Percentiles rank a stretch among this genome's conserved stretches.
These are phyloP conservation scores for Macrostomum lignano DNA, from an alignment of 1,140 invertebrate species.

Conservation along the genomic window DNA sequence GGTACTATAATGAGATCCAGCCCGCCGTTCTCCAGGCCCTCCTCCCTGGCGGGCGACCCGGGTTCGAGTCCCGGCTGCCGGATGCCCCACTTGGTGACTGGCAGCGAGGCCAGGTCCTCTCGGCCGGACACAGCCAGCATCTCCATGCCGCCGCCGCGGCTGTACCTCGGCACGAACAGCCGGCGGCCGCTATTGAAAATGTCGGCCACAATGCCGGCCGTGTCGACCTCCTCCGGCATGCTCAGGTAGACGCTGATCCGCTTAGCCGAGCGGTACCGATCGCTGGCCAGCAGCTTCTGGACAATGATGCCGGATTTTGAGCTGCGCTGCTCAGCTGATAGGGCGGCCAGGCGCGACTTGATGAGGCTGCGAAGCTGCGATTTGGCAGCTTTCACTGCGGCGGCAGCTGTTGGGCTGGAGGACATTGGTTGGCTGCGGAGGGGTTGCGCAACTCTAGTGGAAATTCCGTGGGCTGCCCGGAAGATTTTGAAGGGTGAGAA, in stretches of 20 bases:
- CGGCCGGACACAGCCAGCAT: constrained; percentile 39
- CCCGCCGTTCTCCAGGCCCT: constrained; percentile 45
- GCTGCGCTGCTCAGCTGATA: too few relatives aligned
- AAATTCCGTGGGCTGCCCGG: too few relatives aligned
- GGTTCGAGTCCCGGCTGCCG: constrained; percentile 43
- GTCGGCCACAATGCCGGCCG: constrained; percentile 35
- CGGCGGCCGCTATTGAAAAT: constrained; percentile 35
- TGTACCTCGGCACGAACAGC: constrained; percentile 38
- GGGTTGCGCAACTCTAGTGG: too few relatives aligned
- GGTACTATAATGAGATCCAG: constrained; percentile 59
- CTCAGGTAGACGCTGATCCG: constrained; percentile 41
- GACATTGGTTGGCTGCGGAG: too few relatives aligned
- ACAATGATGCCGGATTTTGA: too few relatives aligned
- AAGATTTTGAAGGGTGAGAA: too few relatives aligned
- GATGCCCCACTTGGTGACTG: constrained; percentile 53
- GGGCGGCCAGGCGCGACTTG: too few relatives aligned
- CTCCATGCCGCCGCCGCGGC: constrained; percentile 32
- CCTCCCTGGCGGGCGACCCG: constrained; percentile 33
- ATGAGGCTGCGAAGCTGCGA: too few relatives aligned
- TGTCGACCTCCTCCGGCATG: constrained; percentile 42
- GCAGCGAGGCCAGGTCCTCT: constrained; percentile 39
- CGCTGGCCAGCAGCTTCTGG: too few relatives aligned
- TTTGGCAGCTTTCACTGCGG: too few relatives aligned
- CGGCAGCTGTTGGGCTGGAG: too few relatives aligned
- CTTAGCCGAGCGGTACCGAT: too few relatives aligned